Conservation (phyloP, 2,797 vertebrate genomes). For the Falco berigora region DNA sequence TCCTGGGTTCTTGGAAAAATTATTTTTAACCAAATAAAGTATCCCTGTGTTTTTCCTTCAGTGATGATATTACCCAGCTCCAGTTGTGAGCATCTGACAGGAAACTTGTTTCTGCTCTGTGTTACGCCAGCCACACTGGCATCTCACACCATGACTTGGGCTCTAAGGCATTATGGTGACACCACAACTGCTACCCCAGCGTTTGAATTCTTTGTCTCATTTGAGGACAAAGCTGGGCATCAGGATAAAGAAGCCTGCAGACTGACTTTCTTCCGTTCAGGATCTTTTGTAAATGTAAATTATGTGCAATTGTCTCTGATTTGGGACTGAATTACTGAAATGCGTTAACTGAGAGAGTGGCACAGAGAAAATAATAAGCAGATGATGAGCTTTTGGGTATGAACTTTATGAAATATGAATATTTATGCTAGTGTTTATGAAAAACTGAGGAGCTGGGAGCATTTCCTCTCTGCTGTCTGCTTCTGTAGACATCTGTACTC, state of each 20-base stretch:
- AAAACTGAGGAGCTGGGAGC: background rate
- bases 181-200: accelerated
- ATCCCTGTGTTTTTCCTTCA: background rate
- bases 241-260: background rate
- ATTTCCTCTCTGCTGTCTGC: background rate
- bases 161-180: background rate
- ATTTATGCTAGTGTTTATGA: background rate
- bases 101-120: background rate
- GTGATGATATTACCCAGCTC: background rate
- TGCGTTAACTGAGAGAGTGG: background rate
- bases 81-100: background rate
- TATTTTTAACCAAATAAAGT: background rate
- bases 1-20: background rate
- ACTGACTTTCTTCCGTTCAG: background rate
- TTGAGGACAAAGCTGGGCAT: background rate
- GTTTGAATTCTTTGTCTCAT: background rate
- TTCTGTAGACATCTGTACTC: no score
- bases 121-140: background rate
- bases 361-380: background rate
- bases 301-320: background rate
- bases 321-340: background rate
- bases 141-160: background rate
- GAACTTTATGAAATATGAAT: constrained; percentile 7
- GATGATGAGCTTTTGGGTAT: background rate
- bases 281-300: background rate